Evolutionary conservation across 2,797 vertebrate species (phyloP), one percentile per base, ranked within the genome.

Genomic region (Nasua narica): DNA sequence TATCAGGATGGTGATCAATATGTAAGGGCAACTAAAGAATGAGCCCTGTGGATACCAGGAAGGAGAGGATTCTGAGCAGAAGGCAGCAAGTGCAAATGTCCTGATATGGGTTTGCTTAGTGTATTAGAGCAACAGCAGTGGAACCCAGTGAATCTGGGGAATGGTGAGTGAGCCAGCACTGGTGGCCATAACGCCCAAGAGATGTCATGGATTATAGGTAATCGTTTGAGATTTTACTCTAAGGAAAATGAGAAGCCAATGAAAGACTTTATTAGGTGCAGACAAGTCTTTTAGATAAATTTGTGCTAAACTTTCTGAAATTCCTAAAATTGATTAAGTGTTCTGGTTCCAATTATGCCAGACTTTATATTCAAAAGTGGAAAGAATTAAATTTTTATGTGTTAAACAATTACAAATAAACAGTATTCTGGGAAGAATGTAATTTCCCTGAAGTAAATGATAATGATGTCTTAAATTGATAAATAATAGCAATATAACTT

Each of bases 401-500:
- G 72, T 72, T 88, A 81, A 89, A 50, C 25, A 90, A 56, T 69
- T 94, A 89, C 12, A 86, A 78, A 69, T 86, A 82, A 46, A 58
- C 12, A 72, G 11, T 90, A 90, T 94, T 83, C 54, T 74, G 48
- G 43, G 32, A 72, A 40, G 7, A 29, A 52, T 69, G 15, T 69
- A 70, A 79, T 94, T 83, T 96, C 46, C 43, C 50, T 37, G 81
- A 92, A 87, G 85, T 58, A 94, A 96, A 87, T 83, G 48, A 65
- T 92, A 90, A 46, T 86, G 65, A 15, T 27, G 83, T 54, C 27
- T 48, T 89, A 65, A 87, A 52, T 65, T 94, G 54, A 90, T 65
- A 67, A 92, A 60, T 92, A 90, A 89, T 87, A 94, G 40, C 76
- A 90, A 78, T 86, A 21, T 87, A 87, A 77, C 15, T 60, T 67